Base-by-base conservation (phyloP, 2,113 vertebrate species). In the Cervus canadensis region DNA sequence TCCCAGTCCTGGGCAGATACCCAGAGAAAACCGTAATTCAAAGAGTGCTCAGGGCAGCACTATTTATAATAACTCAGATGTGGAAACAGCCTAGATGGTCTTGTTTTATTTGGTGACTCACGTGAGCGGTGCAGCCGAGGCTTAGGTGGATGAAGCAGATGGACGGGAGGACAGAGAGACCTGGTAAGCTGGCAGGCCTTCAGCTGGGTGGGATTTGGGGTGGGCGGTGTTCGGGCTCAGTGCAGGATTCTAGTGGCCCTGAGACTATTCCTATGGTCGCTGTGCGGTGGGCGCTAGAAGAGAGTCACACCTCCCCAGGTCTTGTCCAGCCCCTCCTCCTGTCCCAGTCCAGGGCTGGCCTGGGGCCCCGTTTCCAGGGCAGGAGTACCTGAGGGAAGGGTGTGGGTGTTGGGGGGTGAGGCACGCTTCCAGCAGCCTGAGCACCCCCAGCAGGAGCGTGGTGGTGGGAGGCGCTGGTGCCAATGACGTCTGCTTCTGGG, bases 241-340 rank as follows among this genome's bases (percentile, higher is more conserved):
- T 7, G 3, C 67, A 43, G 40, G 33, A 59, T 59, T 87, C 59
- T 7, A 3, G 16, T 33, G 67, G 8, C 50, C 50, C n/a, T n/a
- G 2, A 5, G 7, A 4, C 21, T 15, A 2, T 7, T 26, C 25
- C 28, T 23, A 0, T 16, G 54, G 10, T 23, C 48, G 7, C 1
- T 26, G 6, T 25, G 13, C 30, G 17, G 1, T 48, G 17, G 30
- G 33, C 21, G 7, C 48, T 74, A 15, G 13, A 64, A 1, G 6
- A 28, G 15, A 14, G 2, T 15, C 6, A 4, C n/a, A 7, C 43
- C 5, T 1, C 1, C 21, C 48, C 11, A n/a, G 1, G 21, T 40
- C 64, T 62, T 14, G 36, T 36, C 36, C 36, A 36, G 36, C 36
- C 36, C 36, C 36, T 36, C 36, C 36, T 36, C 36, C 36, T 36